phyloP scores from a whole-genome alignment of 2,888 invertebrate genomes.

The Coelogynopora nodosa region DNA sequence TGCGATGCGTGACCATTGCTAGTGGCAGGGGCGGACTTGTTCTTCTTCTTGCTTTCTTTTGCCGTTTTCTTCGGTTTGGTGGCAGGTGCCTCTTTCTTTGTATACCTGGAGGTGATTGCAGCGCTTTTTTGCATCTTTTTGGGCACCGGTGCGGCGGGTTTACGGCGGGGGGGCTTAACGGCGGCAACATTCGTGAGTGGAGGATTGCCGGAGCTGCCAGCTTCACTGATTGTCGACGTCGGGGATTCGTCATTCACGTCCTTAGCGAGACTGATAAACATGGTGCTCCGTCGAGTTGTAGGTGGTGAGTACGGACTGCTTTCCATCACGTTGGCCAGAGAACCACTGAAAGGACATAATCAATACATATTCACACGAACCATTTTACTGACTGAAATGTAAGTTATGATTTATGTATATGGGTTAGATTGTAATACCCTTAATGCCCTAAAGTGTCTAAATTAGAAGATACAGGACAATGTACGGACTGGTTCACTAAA shows the following conservation, averaged over 20 bases:
- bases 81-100: not conserved
- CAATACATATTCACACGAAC: too few species aligned
- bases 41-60: not conserved
- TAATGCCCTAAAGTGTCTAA: too few species aligned
- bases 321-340: not conserved
- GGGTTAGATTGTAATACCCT: too few species aligned
- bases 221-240: not conserved
- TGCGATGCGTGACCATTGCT: not conserved
- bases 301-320: not conserved
- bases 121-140: not conserved
- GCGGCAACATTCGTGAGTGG: not conserved
- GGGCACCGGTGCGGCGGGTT: not conserved
- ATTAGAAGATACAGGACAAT: too few species aligned
- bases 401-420: too few species aligned
- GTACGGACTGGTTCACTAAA: too few species aligned
- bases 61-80: too few species aligned
- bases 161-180: not conserved
- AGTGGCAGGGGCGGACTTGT: not conserved
- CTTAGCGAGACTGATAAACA: not conserved
- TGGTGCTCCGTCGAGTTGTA: not conserved
- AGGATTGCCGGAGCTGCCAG: not conserved
- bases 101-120: not conserved
- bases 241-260: not conserved
- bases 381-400: too few species aligned
- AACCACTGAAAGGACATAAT: too few species aligned